phyloP scores from a whole-genome alignment of 2,888 invertebrate genomes.

The Leptinotarsa juncta region DNA sequence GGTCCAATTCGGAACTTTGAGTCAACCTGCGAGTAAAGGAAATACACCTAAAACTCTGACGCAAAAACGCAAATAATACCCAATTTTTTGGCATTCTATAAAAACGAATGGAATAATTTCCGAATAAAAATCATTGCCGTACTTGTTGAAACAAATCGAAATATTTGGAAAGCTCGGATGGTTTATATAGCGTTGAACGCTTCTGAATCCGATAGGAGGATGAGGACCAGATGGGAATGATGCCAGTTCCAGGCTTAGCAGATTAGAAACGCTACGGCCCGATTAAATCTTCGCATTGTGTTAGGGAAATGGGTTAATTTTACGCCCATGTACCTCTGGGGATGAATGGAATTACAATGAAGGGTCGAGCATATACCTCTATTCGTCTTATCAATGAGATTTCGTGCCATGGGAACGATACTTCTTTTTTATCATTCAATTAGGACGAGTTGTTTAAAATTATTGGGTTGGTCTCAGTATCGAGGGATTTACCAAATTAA shows the following conservation, averaged over 20 bases:
- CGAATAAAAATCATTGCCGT: too few species aligned
- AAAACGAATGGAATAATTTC: too few species aligned
- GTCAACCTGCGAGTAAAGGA: too few species aligned
- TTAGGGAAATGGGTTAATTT: constrained; percentile 66
- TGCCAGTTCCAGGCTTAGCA: constrained; percentile 47
- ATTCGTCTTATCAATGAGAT: constrained; percentile 49
- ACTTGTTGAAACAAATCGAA: too few species aligned
- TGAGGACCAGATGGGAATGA: constrained; percentile 43
- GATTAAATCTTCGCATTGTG: constrained; percentile 64
- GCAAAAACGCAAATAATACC: too few species aligned
- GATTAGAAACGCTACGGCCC: constrained; percentile 55
- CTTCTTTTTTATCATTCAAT: constrained; percentile 56
- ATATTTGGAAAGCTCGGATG: neutral
- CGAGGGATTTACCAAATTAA: neutral
- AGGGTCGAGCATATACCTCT: constrained; percentile 51
- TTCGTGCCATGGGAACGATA: constrained; percentile 51
- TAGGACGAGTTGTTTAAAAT: constrained; percentile 32
- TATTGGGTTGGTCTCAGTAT: constrained; percentile 15
- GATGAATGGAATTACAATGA: constrained; percentile 62
- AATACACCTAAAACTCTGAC: too few species aligned
- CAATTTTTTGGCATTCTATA: too few species aligned
- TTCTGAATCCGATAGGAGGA: constrained; percentile 26
- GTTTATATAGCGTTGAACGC: constrained; percentile 24
- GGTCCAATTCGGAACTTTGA: too few species aligned
- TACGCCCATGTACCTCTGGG: constrained; percentile 64